phyloP scores from a whole-genome alignment of 2,797 vertebrate genomes.

The Epinephelus awoara region DNA sequence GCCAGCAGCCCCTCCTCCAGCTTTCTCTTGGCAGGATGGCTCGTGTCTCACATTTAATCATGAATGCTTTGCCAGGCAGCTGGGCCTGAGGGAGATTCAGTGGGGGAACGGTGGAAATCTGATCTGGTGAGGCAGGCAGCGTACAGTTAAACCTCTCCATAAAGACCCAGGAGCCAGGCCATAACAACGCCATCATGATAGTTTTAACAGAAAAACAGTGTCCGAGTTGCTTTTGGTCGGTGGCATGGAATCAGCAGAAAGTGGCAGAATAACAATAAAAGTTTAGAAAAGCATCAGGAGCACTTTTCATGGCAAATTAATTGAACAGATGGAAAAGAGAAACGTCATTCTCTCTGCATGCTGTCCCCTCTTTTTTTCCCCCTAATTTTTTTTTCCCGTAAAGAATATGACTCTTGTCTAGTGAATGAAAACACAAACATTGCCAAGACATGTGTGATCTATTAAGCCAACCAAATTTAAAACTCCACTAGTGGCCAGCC shows the following conservation, averaged over 20 bases:
- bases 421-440: conserved; percentile 69
- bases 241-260: conserved; percentile 24
- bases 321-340: conserved; percentile 67
- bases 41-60: conserved; percentile 86
- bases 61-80: conserved; percentile 84
- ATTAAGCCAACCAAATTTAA: conserved; percentile 68
- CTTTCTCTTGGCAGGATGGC: conserved; percentile 84
- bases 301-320: conserved; percentile 62
- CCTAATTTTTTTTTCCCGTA: conserved; percentile 27
- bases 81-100: conserved; percentile 72
- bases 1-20: conserved; percentile 73
- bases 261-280: conserved; percentile 30
- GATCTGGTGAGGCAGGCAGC: conserved; percentile 70
- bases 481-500: conserved; percentile 65
- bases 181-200: conserved; percentile 38
- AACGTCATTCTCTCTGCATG: conserved; percentile 48
- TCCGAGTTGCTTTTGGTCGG: conserved; percentile 36
- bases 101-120: conserved; percentile 70
- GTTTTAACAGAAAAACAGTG: conserved; percentile 33
- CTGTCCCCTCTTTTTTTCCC: conserved; percentile 21
- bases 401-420: conserved; percentile 62
- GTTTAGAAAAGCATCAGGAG: conserved; percentile 37
- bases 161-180: conserved; percentile 51
- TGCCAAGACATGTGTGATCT: conserved; percentile 73
- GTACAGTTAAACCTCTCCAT: conserved; percentile 70